Percentiles rank a stretch among this genome's conserved stretches.
Evolutionary conservation across 2,113 vertebrate genomes (phyloP).

Genomic region (Nibea albiflora): DNA sequence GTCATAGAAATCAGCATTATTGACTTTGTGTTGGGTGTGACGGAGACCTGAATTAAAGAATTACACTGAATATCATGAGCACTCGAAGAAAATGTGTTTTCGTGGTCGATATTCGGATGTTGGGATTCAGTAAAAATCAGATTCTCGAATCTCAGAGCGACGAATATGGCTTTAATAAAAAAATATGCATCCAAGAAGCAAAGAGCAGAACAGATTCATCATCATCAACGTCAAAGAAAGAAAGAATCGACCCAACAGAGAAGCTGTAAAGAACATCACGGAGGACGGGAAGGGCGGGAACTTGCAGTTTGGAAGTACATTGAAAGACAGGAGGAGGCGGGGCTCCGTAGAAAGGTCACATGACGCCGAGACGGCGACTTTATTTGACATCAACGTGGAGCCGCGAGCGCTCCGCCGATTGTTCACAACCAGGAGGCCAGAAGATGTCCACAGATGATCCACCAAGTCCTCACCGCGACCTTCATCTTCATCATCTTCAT

Average conservation of each 20-base stretch:
- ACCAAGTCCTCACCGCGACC: background rate
- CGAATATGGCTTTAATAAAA: conserved; percentile 84
- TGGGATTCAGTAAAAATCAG: conserved; percentile 29
- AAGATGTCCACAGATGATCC: background rate
- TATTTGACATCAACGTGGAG: conserved; percentile 44
- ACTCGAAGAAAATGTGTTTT: too few species aligned
- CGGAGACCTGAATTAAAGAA: too few species aligned
- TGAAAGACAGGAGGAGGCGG: conserved; percentile 81
- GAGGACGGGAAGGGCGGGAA: conserved; percentile 87
- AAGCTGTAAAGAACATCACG: conserved; percentile 85
- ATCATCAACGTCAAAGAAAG: conserved; percentile 51
- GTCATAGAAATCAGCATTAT: too few species aligned
- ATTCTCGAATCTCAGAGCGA: conserved; percentile 63
- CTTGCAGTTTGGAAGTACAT: conserved; percentile 90
- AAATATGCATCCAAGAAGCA: conserved; percentile 84
- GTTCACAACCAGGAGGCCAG: background rate
- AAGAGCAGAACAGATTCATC: conserved; percentile 56
- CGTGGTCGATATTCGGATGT: too few species aligned
- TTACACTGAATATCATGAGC: too few species aligned
- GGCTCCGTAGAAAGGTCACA: conserved; percentile 74
- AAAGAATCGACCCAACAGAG: conserved; percentile 70
- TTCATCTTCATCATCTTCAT: too few species aligned
- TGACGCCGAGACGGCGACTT: conserved; percentile 21
- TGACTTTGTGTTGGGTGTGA: too few species aligned
- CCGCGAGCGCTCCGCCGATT: background rate